Base-by-base conservation (phyloP, 2,113 vertebrate species). In the Chunga burmeisteri region DNA sequence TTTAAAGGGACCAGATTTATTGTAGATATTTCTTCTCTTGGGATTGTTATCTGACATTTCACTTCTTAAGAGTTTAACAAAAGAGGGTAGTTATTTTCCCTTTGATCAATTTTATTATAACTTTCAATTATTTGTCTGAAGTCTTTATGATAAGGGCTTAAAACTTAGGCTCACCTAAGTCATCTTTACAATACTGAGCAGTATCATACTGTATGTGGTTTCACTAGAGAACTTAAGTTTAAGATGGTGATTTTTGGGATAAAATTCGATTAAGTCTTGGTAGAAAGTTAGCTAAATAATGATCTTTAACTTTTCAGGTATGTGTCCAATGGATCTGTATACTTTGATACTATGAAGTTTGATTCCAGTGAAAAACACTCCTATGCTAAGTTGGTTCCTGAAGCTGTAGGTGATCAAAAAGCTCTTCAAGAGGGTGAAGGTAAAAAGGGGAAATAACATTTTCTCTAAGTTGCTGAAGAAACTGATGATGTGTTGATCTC, bases 341-440 rank as follows among this genome's bases (percentile, higher is more conserved):
- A 99, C 98, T 99, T 99, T 11, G 97, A 99, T 94, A 99, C 99
- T 1, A 87, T 96, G 5, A 99, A 98, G 97, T 99, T 99, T 73
- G 99, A 99, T 46, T 65, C 96, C 72, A 98, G 97, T 68, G 98
- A 98, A 46, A 96, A 98, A 42, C 99, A 99, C 98, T 99, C 99
- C 29, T 99, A 99, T 61, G 99, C 98, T 61, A 99, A 99, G 88
- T 98, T 99, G 96, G 99, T 99, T 49, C 99, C 99, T 3, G 99
- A 99, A 96, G 99, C 99, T 2, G 99, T 99, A 3, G 99, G 99
- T 8, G 99, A 99, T 83, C 99, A 99, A 96, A 99, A 98, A 38
- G 99, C 99, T 80, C 97, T 99, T 46, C 99, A 99, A 44, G 99
- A 99, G 75, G 99, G 99, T 92, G 99, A 99, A 98, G 99, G 99